Evolutionary conservation across 2,888 invertebrate genomes (phyloP), one percentile per base, ranked within the genome.

Genomic region (Fragum sueziense): DNA sequence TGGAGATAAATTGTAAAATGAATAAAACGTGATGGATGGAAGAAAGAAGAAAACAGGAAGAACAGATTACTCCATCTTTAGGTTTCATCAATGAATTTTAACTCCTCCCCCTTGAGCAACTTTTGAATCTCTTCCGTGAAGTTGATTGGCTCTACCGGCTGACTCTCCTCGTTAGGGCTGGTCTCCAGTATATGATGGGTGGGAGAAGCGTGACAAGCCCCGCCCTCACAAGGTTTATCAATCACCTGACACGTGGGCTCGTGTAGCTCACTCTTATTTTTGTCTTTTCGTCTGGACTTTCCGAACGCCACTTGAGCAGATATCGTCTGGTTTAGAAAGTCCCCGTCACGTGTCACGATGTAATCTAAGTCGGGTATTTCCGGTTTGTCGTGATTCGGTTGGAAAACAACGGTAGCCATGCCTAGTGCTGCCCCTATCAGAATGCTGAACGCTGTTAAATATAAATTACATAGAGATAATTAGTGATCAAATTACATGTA

Each of bases 361-460:
- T 74, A 70, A 57, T 84, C 79, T 22, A 81, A 27, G 41, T 84
- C 80, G 9, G 81, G 77, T 27, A 72, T 34, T 27, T 82, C 79
- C 14, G 79, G 74, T 70, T 65, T 41, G 47, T 81, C 81, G 25
- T 71, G 70, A 54, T 77, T 76, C 31, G 81, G 81, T 51, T 82
- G 79, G 68, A 84, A 81, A 20, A 84, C 79, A 29, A 84, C 84
- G 2, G 84, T 79, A n/a, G 84, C 81, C 81, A 84, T 84, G 1
- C 84, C 84, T 17, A 84, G 70, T 2, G 81, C 84, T 27, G 81
- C 79, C 34, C 79, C 84, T 47, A 84, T 75, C 22, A 84, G 41
- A 57, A 84, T 84, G 37, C 71, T 37, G 69, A 81, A 84, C 41
- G 84, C 84, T 80, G 69, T n/a, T 65, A 73, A 59, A 68, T 65